Evolutionary conservation across 1,140 invertebrate species (phyloP), one percentile per base, ranked within the genome.

Genomic region (Drosophila lini): DNA sequence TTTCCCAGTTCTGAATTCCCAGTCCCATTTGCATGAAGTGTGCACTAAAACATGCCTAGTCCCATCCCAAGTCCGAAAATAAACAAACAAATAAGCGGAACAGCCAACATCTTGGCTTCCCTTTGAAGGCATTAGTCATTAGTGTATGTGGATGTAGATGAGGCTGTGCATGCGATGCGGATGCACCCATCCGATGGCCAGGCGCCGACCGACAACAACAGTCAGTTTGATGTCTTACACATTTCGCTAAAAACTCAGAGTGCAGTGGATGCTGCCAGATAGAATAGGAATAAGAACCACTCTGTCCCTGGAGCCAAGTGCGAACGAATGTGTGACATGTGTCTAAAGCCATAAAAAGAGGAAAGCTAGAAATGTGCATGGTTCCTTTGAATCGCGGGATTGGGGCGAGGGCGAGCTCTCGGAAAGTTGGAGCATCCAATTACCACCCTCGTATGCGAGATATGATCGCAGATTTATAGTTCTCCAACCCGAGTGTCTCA

Each of bases 61-160:
- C 48, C 79, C 64, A 36, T 52, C 61, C 52, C 44, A 9, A 48
- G 64, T 71, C 52, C 68, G 71, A 88, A 88, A 88, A 88, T 88
- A 88, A 88, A 88, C 68, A 86, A 86, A 83, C 68, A 86, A 77
- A 82, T 60, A 59, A 57, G 50, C 79, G 52, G 64, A 80, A 70
- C 78, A 63, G 47, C 28, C 67, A 78, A 69, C 78, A 81, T 61
- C 78, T 70, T 80, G 64, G 73, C 63, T 78, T 67, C 38, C 41
- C 65, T 86, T 82, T 83, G 83, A 88, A 74, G 76, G 78, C 70
- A 86, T 70, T 68, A 86, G 83, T 80, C 71, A 85, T 85, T 88
- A 86, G 79, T 79, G 68, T 28, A 22, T 25, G 22, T 47, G 55
- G 44, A 60, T 50, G 50, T 15, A 52, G 44, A 56, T 80, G 64